Evolutionary conservation across 2,113 vertebrate genomes (phyloP).

Genomic region (Rhipidura dahli): DNA sequence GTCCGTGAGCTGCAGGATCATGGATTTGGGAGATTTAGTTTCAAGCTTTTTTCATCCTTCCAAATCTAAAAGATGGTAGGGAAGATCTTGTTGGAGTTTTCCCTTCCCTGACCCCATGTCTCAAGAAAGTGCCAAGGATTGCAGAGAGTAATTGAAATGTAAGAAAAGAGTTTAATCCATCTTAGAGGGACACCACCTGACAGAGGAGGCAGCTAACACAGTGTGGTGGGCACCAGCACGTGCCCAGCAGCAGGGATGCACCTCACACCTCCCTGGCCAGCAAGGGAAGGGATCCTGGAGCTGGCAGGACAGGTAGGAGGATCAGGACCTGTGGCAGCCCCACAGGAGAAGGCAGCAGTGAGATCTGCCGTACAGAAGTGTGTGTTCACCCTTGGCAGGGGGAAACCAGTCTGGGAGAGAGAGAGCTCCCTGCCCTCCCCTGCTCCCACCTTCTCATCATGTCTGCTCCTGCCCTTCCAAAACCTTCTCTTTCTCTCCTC

Average conservation of each 20-base stretch:
- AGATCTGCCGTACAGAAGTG: not conserved
- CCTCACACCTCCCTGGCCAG: not conserved
- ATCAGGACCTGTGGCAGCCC: not conserved
- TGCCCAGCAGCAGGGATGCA: not conserved
- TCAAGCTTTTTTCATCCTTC: not conserved
- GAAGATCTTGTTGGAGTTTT: not conserved
- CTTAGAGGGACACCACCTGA: not conserved
- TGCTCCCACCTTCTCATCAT: not conserved
- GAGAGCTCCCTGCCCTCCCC: not conserved
- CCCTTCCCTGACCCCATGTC: not conserved
- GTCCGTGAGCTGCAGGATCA: not conserved
- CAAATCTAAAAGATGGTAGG: not conserved
- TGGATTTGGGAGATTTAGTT: not conserved
- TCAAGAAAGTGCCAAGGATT: not conserved
- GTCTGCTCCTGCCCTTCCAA: not conserved
- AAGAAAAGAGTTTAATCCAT: not conserved
- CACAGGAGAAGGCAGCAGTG: not conserved
- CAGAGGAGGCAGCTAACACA: not conserved
- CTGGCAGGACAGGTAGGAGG: not conserved
- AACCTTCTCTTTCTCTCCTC: not conserved
- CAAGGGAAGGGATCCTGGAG: not conserved
- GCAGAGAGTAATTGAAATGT: not conserved
- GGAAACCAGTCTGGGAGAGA: not conserved
- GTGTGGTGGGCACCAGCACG: fast-evolving
- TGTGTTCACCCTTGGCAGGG: not conserved